Evolutionary conservation across 2,113 vertebrate genomes (phyloP), one percentile per base, ranked within the genome.

Genomic region (Rhipidura dahli): DNA sequence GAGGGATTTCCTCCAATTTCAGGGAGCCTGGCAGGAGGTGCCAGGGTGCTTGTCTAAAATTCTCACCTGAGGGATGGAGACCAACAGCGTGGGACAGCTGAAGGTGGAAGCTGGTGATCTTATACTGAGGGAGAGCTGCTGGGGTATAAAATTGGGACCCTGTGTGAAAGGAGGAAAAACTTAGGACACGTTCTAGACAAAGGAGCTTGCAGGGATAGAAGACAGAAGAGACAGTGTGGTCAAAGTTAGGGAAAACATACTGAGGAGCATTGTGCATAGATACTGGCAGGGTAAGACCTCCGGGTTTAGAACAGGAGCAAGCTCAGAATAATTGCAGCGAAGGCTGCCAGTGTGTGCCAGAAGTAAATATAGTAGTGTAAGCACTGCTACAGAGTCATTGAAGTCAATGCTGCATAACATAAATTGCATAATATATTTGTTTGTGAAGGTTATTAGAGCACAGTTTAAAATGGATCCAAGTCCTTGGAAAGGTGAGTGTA

Each of bases 361-460:
- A 75, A 92, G 90, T 96, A 93, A 96, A 95, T 96, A 94, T 66
- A 92, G 89, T 95, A 94, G 95, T 81, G 93, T 92, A 95, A 94
- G 94, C 94, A 94, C 88, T 77, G 89, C 94, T 93, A 78, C 50
- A 40, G 95, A 94, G 95, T 96, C 91, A 63, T 17, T 92, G 95
- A 86, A 96, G 95, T 96, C 96, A 96, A 94, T 0, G 11, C 96
- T 95, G 87, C 90, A 71, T 93, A 88, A 91, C 90, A 78, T 64
- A 53, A 93, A 94, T 94, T 97, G 93, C 94, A 94, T 88, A 96
- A 96, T 95, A 70, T 92, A 83, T 96, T 96, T 95, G 70, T 96
- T 93, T 93, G 78, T 89, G 76, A 90, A 95, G 93, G 94, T 88
- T 87, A 81, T 89, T 94, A 44, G 72, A 93, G 64, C 64, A 65